Conservation (phyloP, 2,888 invertebrate species). For the Melipona beecheii region DNA sequence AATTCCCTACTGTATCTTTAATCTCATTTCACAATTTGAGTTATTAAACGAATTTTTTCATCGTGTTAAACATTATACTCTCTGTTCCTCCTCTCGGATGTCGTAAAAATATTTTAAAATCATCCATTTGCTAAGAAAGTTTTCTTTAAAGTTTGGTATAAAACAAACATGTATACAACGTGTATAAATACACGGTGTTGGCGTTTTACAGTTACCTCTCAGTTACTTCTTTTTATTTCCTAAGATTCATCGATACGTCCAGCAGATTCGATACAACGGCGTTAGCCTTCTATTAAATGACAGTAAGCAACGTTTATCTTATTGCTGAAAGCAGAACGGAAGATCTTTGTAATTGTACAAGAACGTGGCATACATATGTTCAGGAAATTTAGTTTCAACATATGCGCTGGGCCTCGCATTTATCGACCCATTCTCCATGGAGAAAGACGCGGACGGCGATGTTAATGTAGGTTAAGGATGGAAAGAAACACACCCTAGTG, state of each 20-base stretch:
- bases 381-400: constrained; percentile 64
- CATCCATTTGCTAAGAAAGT: neutral
- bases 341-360: constrained; percentile 27
- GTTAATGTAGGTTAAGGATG: constrained; percentile 75
- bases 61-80: neutral
- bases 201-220: neutral
- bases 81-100: no score
- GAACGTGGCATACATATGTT: constrained; percentile 44
- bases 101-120: neutral
- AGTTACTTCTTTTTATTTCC: neutral
- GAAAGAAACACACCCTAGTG: constrained; percentile 62
- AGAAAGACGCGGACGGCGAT: constrained; percentile 52
- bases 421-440: constrained; percentile 73
- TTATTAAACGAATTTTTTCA: neutral
- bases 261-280: neutral
- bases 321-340: neutral
- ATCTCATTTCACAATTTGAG: neutral
- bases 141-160: no score
- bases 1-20: neutral
- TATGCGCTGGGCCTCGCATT: constrained; percentile 68
- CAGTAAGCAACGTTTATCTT: neutral
- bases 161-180: neutral
- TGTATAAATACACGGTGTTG: neutral
- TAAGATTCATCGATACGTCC: neutral
- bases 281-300: neutral